phyloP scores from a whole-genome alignment of 2,113 vertebrate genomes.

The Columbina picui region DNA sequence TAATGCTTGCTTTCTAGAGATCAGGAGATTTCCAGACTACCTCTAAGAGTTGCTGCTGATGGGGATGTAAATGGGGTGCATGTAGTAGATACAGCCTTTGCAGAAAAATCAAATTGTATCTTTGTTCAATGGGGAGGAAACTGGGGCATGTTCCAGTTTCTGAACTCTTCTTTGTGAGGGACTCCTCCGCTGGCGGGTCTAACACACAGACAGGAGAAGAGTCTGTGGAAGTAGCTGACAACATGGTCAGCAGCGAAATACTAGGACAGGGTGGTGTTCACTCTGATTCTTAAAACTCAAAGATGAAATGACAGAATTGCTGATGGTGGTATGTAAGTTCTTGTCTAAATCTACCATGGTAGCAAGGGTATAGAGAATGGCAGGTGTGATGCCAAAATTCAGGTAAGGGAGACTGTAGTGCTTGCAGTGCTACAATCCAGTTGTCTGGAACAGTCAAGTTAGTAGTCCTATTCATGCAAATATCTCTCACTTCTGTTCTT shows the following conservation, averaged over 20 bases:
- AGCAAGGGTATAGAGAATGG: background rate
- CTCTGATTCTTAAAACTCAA: background rate
- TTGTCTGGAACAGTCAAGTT: background rate
- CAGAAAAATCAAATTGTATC: background rate
- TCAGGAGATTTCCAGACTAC: background rate
- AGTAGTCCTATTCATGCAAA: background rate
- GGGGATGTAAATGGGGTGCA: fast-evolving
- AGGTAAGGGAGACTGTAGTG: background rate
- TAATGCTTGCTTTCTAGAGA: background rate
- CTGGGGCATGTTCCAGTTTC: background rate
- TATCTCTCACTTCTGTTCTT: background rate
- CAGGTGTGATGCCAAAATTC: background rate
- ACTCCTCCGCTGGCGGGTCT: background rate
- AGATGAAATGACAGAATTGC: background rate
- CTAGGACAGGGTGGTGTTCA: background rate
- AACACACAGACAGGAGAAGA: background rate
- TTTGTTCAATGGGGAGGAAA: background rate
- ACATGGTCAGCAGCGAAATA: background rate
- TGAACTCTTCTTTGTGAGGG: background rate
- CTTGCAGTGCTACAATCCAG: background rate
- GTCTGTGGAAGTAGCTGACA: background rate
- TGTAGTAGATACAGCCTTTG: background rate
- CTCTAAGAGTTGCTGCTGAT: background rate
- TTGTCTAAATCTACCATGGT: background rate
- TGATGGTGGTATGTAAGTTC: background rate